Evolutionary conservation across 2,797 vertebrate genomes (phyloP).

Genomic region (Acrossocheilus wenchowensis): DNA sequence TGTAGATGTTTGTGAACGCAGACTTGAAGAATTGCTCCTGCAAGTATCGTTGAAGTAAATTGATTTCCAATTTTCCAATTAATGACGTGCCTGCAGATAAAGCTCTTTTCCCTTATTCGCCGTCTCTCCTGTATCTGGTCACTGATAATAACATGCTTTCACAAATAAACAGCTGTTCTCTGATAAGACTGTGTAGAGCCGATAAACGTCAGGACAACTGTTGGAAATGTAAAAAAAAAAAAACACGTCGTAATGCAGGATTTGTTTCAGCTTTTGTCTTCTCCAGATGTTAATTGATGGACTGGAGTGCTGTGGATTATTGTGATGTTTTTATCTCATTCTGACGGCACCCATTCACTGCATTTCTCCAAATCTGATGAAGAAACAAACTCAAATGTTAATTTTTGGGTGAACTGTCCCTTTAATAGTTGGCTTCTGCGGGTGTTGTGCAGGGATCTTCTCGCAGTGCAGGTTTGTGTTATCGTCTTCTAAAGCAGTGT

Average conservation of each 20-base stretch:
- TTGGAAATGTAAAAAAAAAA: too few species aligned
- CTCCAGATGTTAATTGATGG: too few species aligned
- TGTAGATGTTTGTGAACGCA: slow-evolving; percentile 58
- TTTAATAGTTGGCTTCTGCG: background rate
- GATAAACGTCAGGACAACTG: background rate
- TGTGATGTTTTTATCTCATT: background rate
- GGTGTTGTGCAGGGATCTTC: background rate
- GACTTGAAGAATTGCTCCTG: slow-evolving; percentile 61
- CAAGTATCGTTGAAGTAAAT: slow-evolving; percentile 69
- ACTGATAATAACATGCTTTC: slow-evolving; percentile 43
- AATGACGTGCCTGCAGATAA: slow-evolving; percentile 64
- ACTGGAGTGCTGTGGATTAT: too few species aligned
- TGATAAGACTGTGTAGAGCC: slow-evolving; percentile 7
- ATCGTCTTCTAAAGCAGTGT: background rate
- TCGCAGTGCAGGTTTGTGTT: background rate
- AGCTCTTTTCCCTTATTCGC: slow-evolving; percentile 67
- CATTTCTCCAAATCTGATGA: background rate
- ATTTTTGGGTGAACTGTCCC: background rate
- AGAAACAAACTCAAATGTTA: background rate
- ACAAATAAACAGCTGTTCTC: slow-evolving; percentile 3
- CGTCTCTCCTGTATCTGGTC: slow-evolving; percentile 59
- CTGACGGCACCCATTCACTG: background rate
- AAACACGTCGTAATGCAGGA: background rate
- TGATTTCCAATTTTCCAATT: slow-evolving; percentile 74
- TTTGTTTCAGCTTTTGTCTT: background rate